These are phyloP conservation scores for Drosophila simulans DNA, from an alignment of 1,140 invertebrate genomes.

Conservation along the genomic window DNA sequence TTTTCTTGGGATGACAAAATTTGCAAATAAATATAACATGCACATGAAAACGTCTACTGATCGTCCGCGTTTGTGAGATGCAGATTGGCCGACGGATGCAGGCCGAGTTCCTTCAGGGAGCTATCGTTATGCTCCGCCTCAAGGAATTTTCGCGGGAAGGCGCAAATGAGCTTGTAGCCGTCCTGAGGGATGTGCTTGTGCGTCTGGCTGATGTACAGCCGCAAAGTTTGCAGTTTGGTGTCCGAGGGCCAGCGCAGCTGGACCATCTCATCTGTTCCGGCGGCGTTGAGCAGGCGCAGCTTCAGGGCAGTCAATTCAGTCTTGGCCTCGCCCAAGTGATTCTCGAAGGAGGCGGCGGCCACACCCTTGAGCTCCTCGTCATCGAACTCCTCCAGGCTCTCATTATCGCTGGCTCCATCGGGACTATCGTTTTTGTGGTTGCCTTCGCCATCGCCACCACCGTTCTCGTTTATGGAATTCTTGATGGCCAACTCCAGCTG, in stretches of 20 bases:
- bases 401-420: slow-evolving; percentile 57
- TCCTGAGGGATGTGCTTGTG: slow-evolving; percentile 76
- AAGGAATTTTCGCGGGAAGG: slow-evolving; percentile 78
- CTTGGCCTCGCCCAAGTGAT: slow-evolving; percentile 59
- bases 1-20: slow-evolving; percentile 19
- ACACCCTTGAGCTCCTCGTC: slow-evolving; percentile 65
- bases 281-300: slow-evolving; percentile 68
- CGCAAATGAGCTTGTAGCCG: slow-evolving; percentile 80
- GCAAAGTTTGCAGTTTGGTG: slow-evolving; percentile 70
- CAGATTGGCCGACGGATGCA: slow-evolving; percentile 82
- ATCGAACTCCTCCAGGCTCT: slow-evolving; percentile 69
- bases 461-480: slow-evolving; percentile 81
- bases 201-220: slow-evolving; percentile 73
- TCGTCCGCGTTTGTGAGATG: slow-evolving; percentile 78
- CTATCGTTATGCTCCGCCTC: slow-evolving; percentile 65
- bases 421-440: slow-evolving; percentile 9
- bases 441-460: slow-evolving; percentile 9
- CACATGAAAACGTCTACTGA: slow-evolving; percentile 13
- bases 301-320: slow-evolving; percentile 70
- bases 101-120: slow-evolving; percentile 73
- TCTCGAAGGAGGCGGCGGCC: slow-evolving; percentile 63
- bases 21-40: slow-evolving; percentile 31
- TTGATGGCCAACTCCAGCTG: slow-evolving; percentile 79
- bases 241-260: slow-evolving; percentile 82
- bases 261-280: slow-evolving; percentile 73